Base-by-base conservation (phyloP, 2,797 vertebrate genomes). In the Rhinella marina region DNA sequence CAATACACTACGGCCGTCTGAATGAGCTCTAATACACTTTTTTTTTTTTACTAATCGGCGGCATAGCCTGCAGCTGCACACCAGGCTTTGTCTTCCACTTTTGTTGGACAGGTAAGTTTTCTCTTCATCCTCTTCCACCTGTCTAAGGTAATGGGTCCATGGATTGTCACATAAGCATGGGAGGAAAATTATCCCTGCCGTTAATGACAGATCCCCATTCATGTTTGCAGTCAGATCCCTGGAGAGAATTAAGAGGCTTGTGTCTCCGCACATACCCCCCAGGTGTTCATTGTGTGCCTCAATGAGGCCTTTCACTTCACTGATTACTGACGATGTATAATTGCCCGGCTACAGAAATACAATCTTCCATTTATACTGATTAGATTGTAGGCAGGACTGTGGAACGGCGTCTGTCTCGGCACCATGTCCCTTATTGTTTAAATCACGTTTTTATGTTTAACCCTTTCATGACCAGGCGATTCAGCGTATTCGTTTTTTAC, bases 351-450 rank as follows among this genome's bases (percentile, higher is more conserved):
- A 21, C 11, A 27, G 48, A 70, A 52, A 68, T 70, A 83, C 50
- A 68, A 68, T 83, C 70, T 83, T 70, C 25, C n/a, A 54, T 19
- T 56, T 81, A 83, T 70, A 56, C 64, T 56, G 23, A 66, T 41
- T 82, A 68, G 3, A 52, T 4, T 82, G 23, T 82, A 50, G 25
- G 48, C 25, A 50, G 41, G 23, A 1, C 10, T 66, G 23, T 59
- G 16, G 17, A 29, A 3, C 56, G 13, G 23, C 19, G 16, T 41
- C 32, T 48, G 19, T 32, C 21, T 73, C 32, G 21, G 9, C 19
- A 21, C 19, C 7, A 21, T 73, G 17, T 21, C 23, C 3, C 10
- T 41, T 19, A 32, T 32, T 32, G 3, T 32, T 32, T 32, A 32
- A 32, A 32, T 32, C 32, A 32, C 32, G 3, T 32, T 32, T 32